Evolutionary conservation across 2,888 invertebrate genomes (phyloP).

Genomic region (Melanostoma mellinum): DNA sequence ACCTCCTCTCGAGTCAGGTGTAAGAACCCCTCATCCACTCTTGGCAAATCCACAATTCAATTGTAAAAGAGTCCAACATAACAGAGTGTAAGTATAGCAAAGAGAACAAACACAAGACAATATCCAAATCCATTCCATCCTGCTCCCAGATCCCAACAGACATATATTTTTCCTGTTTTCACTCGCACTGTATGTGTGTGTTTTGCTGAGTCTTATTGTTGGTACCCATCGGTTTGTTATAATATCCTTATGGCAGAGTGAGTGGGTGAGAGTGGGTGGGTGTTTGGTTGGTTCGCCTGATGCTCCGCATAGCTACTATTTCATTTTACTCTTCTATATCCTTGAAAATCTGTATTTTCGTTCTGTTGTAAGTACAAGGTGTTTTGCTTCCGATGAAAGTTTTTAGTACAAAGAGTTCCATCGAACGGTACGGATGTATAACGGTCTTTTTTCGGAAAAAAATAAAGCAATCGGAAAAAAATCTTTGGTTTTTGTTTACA

Average conservation of each 20-base stretch:
- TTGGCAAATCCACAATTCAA: constrained; percentile 3
- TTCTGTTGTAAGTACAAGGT: constrained; percentile 68
- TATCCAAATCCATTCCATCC: too few species aligned
- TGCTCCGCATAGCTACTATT: constrained; percentile 46
- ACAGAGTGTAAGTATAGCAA: too few species aligned
- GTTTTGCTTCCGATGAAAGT: constrained; percentile 75
- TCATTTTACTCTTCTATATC: constrained; percentile 76
- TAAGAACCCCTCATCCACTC: constrained; percentile 5
- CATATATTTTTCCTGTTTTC: constrained; percentile 12
- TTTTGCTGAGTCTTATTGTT: constrained; percentile 20
- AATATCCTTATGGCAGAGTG: constrained; percentile 53
- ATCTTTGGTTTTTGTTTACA: constrained; percentile 19
- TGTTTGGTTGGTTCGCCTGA: constrained; percentile 16
- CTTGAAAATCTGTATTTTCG: constrained; percentile 78
- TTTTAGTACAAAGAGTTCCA: constrained; percentile 82
- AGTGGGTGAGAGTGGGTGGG: constrained; percentile 24
- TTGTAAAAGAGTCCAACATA: constrained; percentile 7
- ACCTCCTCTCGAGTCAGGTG: constrained; percentile 18
- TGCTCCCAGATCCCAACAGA: constrained; percentile 1
- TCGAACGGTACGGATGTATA: constrained; percentile 81
- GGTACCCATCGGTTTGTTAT: constrained; percentile 56
- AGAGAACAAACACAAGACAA: too few species aligned
- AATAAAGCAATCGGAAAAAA: constrained; percentile 35
- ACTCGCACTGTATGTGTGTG: constrained; percentile 1
- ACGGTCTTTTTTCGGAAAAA: constrained; percentile 60